Evolutionary conservation across 2,888 invertebrate species (phyloP).

Genomic region (Erebia palarica): DNA sequence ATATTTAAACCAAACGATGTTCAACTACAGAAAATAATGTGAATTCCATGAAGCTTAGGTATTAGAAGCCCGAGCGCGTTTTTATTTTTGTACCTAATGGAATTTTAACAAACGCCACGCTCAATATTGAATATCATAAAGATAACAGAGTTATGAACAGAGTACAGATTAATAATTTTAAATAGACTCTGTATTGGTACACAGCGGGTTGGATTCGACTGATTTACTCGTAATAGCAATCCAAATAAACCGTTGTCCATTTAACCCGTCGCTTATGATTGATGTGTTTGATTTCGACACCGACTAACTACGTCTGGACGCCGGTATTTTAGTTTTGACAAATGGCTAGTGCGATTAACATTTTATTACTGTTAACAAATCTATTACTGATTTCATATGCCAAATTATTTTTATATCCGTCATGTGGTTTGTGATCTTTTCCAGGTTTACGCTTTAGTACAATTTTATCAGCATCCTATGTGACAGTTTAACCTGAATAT

Average conservation of each 20-base stretch:
- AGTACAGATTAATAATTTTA: background rate
- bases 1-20: background rate
- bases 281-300: constrained; percentile 28
- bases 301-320: constrained; percentile 1
- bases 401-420: background rate
- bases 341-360: constrained; percentile 6
- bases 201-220: background rate
- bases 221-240: background rate
- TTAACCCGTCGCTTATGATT: constrained; percentile 17
- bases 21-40: background rate
- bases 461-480: background rate
- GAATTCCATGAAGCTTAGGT: background rate
- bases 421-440: background rate
- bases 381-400: constrained; percentile 3
- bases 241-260: constrained; percentile 21
- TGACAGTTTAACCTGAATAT: background rate
- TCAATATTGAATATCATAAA: constrained; percentile 14
- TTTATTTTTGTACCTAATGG: constrained; percentile 4
- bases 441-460: background rate
- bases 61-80: background rate
- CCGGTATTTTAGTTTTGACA: constrained; percentile 15
- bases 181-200: background rate
- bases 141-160: constrained; percentile 5
- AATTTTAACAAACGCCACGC: constrained; percentile 11
- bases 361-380: constrained; percentile 9